Base-by-base conservation (phyloP, 2,797 vertebrate species). In the Heliangelus exortis region DNA sequence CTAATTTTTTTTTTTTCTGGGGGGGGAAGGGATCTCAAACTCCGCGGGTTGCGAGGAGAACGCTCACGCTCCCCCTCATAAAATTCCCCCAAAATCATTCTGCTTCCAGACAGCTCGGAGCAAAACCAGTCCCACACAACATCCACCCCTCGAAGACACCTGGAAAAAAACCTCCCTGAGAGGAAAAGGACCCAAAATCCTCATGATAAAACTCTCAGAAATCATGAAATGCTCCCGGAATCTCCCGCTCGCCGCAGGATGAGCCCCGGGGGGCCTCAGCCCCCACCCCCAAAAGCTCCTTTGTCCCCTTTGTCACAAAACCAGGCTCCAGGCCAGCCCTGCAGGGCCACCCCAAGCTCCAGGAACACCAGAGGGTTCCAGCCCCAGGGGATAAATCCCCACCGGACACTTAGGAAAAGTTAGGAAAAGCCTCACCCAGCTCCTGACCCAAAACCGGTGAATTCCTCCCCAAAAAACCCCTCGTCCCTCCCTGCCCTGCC, bases 1-100 rank as follows among this genome's bases (percentile, higher is more conserved):
- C 43, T 45, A 14, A 19, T 39, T 11, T 39, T 11, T 39, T 10
- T 39, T 39, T 36, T 33, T 33, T 7, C n/a, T 36, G 36, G 17
- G 43, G 43, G 17, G 43, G 43, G 18, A 45, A 45, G 43, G 43
- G 43, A 45, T 45, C 43, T 19, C 7, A 45, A 19, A 66, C 12
- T 11, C 39, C 10, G 39, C 39, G 39, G 39, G 39, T 12, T 39
- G 11, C 10, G 39, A 39, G 66, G 43, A 29, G 48, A 47, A n/a
- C 0, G 0, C 14, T 39, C 4, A 2, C 26, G 33, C 1, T 0
- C 10, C 55, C 43, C 28, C 31, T 43, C 15, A 4, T 25, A n/a
- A n/a, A 26, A 8, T 39, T 39, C n/a, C 23, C 12, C 29, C 23
- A 23, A 39, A 39, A 39, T 12, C 10, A 11, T 39, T 12, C 39